Evolutionary conservation across 1,140 invertebrate genomes (phyloP), one percentile per base, ranked within the genome.

Genomic region (Heterodera carotae): DNA sequence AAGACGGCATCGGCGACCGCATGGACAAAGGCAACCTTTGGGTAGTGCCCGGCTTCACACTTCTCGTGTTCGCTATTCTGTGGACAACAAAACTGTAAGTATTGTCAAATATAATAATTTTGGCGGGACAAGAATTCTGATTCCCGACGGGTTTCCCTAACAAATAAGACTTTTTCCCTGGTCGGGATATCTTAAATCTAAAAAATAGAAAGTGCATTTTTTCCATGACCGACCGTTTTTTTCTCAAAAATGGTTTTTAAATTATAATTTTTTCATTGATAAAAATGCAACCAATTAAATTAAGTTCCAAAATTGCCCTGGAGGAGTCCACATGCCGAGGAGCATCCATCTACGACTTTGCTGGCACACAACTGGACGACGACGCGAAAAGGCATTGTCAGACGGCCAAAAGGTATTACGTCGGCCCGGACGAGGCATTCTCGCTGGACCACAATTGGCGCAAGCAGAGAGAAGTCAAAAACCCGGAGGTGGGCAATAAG

Each of bases 41-140:
- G 78, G 59, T 79, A n/a, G 76, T 79, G 25, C 78, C 78, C 15
- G 78, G 78, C 36, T 79, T 79, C 68, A 79, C 78, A 15, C 12
- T 79, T 25, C 59, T 79, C 22, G 78, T 67, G 31, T 79, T 79
- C 34, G 78, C 78, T 39, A 62, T 79, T 36, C 43, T 79, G 8
- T 79, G 78, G 78, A 79, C 78, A 25, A 79, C 76, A 7, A 79
- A 79, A 79, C 66, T 79, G 78, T 79, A 27, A 79, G 76, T 78
- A n/a, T n/a, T n/a, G n/a, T n/a, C n/a, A n/a, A n/a, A n/a, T n/a
- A n/a, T n/a, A n/a, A n/a, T n/a, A n/a, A n/a, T n/a, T n/a, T n/a
- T n/a, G n/a, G n/a, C n/a, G n/a, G n/a, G n/a, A n/a, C n/a, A n/a
- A n/a, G n/a, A n/a, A n/a, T n/a, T n/a, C n/a, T n/a, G n/a, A n/a